phyloP scores from a whole-genome alignment of 2,888 invertebrate genomes.

The Melinaea menophilus region DNA sequence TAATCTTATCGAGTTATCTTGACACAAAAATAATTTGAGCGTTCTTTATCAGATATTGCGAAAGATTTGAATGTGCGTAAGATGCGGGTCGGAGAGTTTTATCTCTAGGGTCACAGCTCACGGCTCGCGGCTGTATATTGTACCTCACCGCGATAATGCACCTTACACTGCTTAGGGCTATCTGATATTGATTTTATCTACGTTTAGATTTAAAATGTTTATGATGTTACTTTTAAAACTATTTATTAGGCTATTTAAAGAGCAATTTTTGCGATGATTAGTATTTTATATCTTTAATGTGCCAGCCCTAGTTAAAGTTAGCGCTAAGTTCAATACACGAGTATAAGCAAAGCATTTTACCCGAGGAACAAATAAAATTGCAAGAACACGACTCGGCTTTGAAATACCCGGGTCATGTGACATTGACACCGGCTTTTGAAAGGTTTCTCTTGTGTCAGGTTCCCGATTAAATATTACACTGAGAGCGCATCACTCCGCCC shows the following conservation, averaged over 20 bases:
- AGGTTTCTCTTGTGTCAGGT: constrained; percentile 37
- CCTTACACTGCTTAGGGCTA: constrained; percentile 14
- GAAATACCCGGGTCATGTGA: constrained; percentile 52
- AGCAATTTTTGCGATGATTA: too few species aligned
- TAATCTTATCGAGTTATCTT: constrained; percentile 10
- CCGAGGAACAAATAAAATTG: constrained; percentile 48
- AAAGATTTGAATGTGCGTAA: constrained; percentile 19
- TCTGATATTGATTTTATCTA: constrained; percentile 10
- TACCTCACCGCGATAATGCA: constrained; percentile 16
- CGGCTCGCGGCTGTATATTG: constrained; percentile 2
- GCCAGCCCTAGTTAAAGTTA: constrained; percentile 26
- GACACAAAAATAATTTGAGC: constrained; percentile 10
- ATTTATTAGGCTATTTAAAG: too few species aligned
- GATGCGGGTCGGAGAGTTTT: constrained; percentile 16
- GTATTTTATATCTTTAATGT: background rate
- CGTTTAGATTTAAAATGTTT: background rate
- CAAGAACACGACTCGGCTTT: constrained; percentile 48
- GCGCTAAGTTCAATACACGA: constrained; percentile 44
- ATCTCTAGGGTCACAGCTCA: constrained; percentile 5
- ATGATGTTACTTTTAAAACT: background rate
- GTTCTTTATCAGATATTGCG: constrained; percentile 1
- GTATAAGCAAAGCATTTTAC: constrained; percentile 41
- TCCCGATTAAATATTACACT: constrained; percentile 29
- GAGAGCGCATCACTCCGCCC: constrained; percentile 18
- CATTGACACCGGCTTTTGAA: constrained; percentile 40